Base-by-base conservation (phyloP, 2,797 vertebrate genomes). In the Heterohyrax brucei region DNA sequence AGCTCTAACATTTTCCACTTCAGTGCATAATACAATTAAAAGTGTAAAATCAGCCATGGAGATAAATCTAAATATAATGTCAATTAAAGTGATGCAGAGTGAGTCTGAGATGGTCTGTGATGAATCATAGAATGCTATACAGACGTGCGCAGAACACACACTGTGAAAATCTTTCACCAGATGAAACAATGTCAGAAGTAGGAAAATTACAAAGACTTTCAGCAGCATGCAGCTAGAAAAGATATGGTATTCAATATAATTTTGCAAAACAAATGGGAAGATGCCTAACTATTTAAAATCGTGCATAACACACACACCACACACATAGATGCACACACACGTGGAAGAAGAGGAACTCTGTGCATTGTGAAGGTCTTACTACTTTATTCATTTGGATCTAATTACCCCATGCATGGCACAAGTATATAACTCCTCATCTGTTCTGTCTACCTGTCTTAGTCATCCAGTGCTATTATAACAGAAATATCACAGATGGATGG, bases 21-120 rank as follows among this genome's bases (percentile, higher is more conserved):
- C 64, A 80, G 66, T 83, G 77, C 84, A 79, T 89, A 72, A 93
- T 77, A 30, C 18, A 93, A 87, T 95, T 79, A 91, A 91, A 94
- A 91, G 39, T 78, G 3, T 39, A 80, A 73, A 73, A 79, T 72
- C 64, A 82, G 28, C 77, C 62, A 16, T n/a, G 56, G 48, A 62
- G 61, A 91, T 92, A 89, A 68, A 66, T 93, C 66, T 84, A 53
- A 93, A 82, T 81, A 44, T 26, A 30, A 87, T 33, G 56, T 95
- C 93, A 86, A 24, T 68, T 81, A 80, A 22, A 89, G 19, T 12
- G 21, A 81, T 3, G 18, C 10, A 33, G 53, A 93, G 30, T 39
- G 44, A 92, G 50, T 75, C 46, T 14, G n/a, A 44, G 75, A 26
- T 33, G 56, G 78, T 75, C 28, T 33, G 3, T 0, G 1, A 44